These are phyloP conservation scores for Tetrax tetrax DNA, from an alignment of 2,113 vertebrate genomes.

Conservation along the genomic window DNA sequence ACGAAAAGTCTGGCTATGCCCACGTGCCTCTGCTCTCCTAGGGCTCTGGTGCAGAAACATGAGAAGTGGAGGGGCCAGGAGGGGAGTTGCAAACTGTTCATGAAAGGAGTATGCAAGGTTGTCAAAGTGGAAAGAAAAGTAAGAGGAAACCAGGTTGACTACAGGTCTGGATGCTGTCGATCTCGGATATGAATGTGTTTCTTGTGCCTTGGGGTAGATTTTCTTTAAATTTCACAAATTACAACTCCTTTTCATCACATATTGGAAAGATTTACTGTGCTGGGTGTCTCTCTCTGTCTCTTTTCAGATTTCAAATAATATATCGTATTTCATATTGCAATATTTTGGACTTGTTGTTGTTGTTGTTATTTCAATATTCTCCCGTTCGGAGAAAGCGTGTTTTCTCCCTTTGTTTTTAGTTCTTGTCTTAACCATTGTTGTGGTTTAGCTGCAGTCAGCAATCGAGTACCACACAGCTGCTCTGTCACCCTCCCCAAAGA, in stretches of 20 bases:
- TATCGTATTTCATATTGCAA: neutral
- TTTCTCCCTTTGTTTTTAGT: neutral
- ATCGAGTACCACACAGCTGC: too few species aligned
- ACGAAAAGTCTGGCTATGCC: neutral
- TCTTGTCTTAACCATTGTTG: neutral
- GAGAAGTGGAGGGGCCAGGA: neutral
- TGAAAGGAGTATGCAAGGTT: rapidly evolving
- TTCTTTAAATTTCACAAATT: neutral
- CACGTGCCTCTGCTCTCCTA: neutral
- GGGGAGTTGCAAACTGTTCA: neutral
- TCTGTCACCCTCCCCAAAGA: too few species aligned
- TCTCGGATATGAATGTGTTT: neutral
- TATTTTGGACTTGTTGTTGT: neutral
- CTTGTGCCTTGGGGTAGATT: rapidly evolving
- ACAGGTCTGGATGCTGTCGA: neutral
- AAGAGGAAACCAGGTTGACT: neutral
- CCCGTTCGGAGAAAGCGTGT: neutral
- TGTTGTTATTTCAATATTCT: neutral
- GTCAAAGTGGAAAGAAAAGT: neutral
- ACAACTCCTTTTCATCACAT: neutral
- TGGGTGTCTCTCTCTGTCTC: neutral
- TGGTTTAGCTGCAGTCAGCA: too few species aligned
- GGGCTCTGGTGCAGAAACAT: neutral
- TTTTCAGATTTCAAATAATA: neutral
- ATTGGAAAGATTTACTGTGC: neutral